Evolutionary conservation across 2,113 vertebrate species (phyloP), one percentile per base, ranked within the genome.

Genomic region (Nibea coibor): DNA sequence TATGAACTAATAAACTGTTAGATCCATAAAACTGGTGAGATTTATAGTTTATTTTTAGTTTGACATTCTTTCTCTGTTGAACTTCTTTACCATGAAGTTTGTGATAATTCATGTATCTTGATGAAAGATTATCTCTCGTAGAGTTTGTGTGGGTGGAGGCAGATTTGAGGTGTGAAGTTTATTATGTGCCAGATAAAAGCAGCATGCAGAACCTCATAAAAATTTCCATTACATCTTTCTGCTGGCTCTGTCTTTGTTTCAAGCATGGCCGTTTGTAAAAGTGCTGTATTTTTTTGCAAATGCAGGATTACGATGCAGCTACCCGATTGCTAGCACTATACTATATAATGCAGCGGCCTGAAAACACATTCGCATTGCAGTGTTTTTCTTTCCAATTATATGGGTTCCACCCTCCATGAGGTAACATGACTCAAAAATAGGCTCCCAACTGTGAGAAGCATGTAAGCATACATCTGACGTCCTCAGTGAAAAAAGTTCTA

Each of bases 361-460:
- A 58, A 73, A 75, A 71, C 68, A 3, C 64, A 66, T 64, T 70
- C 54, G 53, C 66, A 39, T 59, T 69, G 31, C 53, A 24, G 3
- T 75, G 70, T 82, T 90, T 78, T 57, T 83, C 48, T 85, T 83
- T 86, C 68, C 74, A 64, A 54, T 81, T 53, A 66, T 48, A 48
- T 63, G 68, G 65, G 77, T 73, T 62, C 76, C 88, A 83, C 85
- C 86, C 82, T 87, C 71, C 71, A 80, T 90, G 85, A 90, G 79
- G 74, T 76, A 48, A 87, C 77, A 50, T 31, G 74, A 12, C 51
- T 70, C 43, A 62, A 73, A 83, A 87, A 77, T 64, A 50, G 47
- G 22, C 63, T 59, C 39, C 68, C n/a, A 28, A 51, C 35, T 26
- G 51, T 51, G 76, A 77, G 71, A 79, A 74, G 54, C 59, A 42